Evolutionary conservation across 2,113 vertebrate species (phyloP), one percentile per base, ranked within the genome.

Genomic region (Cercocebus atys): DNA sequence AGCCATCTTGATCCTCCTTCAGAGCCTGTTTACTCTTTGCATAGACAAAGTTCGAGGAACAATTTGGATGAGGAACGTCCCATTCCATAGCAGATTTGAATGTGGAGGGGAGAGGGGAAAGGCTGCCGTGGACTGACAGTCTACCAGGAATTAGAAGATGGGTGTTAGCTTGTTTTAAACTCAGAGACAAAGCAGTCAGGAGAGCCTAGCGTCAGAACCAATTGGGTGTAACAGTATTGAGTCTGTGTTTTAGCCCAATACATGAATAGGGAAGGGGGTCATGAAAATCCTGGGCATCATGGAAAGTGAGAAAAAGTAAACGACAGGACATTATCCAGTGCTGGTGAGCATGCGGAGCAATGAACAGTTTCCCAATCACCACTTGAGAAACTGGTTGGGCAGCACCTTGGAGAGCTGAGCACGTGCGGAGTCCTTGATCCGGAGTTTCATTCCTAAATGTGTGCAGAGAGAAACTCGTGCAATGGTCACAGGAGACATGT

Each of bases 151-250:
- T 3, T 55, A 87, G n/a, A 80, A 84, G 70, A 68, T 8, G 32
- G 13, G 45, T 22, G 52, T 72, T 7, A 12, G 45, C 66, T 64
- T 61, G 61, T 52, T 23, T 30, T 78, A 47, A 45, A 43, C 47
- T 50, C 61, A 75, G 94, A 93, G 50, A 75, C 22, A 23, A 23
- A 84, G 80, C 9, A 32, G 47, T 8, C 57, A 43, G 85, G 68
- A n/a, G 9, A 45, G 27, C 16, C 9, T 10, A 59, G 64, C 27
- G 12, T 38, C 35, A 30, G 59, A 55, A 79, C 23, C 50, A 16
- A 2, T 10, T 61, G 23, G n/a, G 11, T 32, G 25, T 9, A 1
- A 27, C 0, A 23, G 66, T 5, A 14, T 38, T 6, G 7, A 25
- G 16, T 3, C 22, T 23, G 3, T 23, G 3, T 82, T 12, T 40